Base-by-base conservation (phyloP, 37 sponge, comb jelly and placozoan species). In the Beroe ovata region DNA sequence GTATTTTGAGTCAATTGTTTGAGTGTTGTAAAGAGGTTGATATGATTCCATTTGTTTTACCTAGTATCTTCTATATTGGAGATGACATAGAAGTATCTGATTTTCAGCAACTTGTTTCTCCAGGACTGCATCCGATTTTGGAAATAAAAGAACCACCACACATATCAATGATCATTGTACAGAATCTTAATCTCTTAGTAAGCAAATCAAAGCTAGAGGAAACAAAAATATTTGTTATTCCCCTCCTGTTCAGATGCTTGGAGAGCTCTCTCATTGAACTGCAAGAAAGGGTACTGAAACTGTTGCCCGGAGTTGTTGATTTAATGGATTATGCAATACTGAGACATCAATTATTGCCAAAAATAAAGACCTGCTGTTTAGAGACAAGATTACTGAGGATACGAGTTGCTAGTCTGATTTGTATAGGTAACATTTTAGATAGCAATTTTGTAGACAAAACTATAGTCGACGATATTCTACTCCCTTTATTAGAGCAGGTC, bases 21-120 rank as follows among this genome's bases (percentile, higher is more conserved):
- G 84, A 77, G 54, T 77, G 58, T 16, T 39, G 84, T 40, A 77
- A 77, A 42, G 84, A 77, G 40, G 58, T 77, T 42, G 84, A 77
- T 39, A 42, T 77, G 8, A 77, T 40, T 77, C 84, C 84, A n/a
- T 77, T 77, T 39, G 40, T 77, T 77, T 40, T 77, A 36, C 84
- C 84, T 19, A 77, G 38, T 36, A 42, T 77, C 3, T 77, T 77
- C 20, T 35, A 77, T 39, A 77, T 77, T n/a, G 84, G 84, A 3
- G 25, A 42, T 42, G 84, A 77, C 25, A 21, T 77, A 35, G 84
- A 77, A 77, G 21, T 4, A 1, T 21, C 18, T 32, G 84, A 77
- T 77, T 77, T 77, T 19, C 84, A 77, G 54, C 25, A 39, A 14
- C 38, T 26, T 23, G 40, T 77, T 77, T 77, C 38, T 23, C 84